Base-by-base conservation (phyloP, 2,797 vertebrate genomes). In the Enteromius treurensis region DNA sequence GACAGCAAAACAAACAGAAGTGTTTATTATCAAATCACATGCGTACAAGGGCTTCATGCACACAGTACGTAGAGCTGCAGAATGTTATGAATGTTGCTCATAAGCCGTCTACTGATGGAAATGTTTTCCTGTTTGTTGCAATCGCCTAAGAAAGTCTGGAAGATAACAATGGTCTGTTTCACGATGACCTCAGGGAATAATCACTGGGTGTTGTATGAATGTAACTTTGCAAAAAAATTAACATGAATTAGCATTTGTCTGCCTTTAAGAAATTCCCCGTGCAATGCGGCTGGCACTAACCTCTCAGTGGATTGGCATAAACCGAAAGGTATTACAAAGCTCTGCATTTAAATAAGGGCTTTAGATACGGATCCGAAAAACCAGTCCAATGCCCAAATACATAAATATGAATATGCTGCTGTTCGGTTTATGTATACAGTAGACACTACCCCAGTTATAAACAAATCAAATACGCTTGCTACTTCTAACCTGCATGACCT, bases 191-290 rank as follows among this genome's bases (percentile, higher is more conserved):
- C 53, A 32, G 42, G 53, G 42, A 81, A 51, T 60, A 64, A 85
- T 85, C 60, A 51, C 62, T 29, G 53, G 40, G 60, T 74, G 77
- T 47, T 40, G 53, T 64, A 73, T 60, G 83, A 85, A 75, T 75
- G 49, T 67, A 74, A 23, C 67, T 73, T 53, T 80, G 69, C 69
- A 67, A 26, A 23, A 26, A 76, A 80, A 76, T 85, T 69, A 76
- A 69, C 83, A 82, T 75, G 80, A 67, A 82, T 82, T 75, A 76
- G 47, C 71, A 82, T 76, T 32, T 82, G 32, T 40, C 60, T 82
- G 47, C 71, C 70, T 82, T 82, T 76, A 76, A 67, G 45, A 67
- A 76, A 68, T 21, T 58, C 60, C 71, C 60, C 3, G n/a, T 53
- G 47, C 60, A 67, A 10, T 51, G 32, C 10, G 2, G 32, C 32